Evolutionary conservation across 2,797 vertebrate genomes (phyloP).

Genomic region (Vultur gryphus): DNA sequence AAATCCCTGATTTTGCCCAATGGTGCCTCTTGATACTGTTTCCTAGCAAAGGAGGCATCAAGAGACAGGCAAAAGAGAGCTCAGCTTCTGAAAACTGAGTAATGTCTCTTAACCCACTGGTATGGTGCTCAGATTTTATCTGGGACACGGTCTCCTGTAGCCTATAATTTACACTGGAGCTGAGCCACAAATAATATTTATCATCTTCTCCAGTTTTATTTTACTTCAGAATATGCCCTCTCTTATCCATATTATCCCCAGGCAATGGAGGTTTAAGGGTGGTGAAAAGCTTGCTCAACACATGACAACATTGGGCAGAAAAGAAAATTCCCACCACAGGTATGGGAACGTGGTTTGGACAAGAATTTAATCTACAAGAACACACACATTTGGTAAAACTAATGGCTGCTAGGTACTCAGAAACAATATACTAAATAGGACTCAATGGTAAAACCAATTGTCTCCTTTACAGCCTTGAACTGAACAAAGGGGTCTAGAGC

Average conservation of each 20-base stretch:
- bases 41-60: background rate
- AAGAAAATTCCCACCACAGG: background rate
- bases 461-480: background rate
- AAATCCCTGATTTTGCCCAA: background rate
- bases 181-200: conserved; percentile 18
- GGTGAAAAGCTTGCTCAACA: background rate
- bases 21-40: background rate
- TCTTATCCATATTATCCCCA: background rate
- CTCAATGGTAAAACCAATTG: background rate
- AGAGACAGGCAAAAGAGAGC: background rate
- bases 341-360: background rate
- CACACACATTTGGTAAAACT: background rate
- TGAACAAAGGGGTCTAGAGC: background rate
- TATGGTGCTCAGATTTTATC: background rate
- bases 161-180: background rate
- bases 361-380: background rate
- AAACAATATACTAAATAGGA: background rate
- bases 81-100: background rate
- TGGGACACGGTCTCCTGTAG: background rate
- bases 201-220: background rate
- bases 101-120: background rate
- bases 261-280: background rate
- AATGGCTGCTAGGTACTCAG: background rate
- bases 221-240: background rate
- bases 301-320: background rate